Percentiles rank a stretch among this genome's conserved stretches.
Evolutionary conservation across 2,888 invertebrate species (phyloP).

Genomic region (Tricholauxania praeusta): DNA sequence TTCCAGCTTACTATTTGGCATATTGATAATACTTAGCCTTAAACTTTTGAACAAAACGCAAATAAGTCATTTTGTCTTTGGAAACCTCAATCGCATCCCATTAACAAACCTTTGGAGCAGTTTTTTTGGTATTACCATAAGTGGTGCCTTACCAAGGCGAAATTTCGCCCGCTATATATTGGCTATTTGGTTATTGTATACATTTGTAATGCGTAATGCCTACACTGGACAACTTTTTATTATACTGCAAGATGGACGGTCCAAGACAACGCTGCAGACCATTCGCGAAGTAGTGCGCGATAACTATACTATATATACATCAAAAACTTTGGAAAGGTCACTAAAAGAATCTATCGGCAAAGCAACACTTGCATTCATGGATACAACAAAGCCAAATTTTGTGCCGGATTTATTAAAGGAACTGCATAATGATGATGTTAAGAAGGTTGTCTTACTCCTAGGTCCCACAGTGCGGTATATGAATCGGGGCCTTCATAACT

Average conservation of each 20-base stretch:
- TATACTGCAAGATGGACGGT: constrained; percentile 59
- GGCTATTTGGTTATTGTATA: constrained; percentile 56
- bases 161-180: constrained; percentile 63
- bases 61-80: constrained; percentile 53
- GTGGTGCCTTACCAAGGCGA: constrained; percentile 50
- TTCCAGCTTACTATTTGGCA: constrained; percentile 48
- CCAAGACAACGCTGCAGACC: constrained; percentile 46
- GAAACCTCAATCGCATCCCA: constrained; percentile 53
- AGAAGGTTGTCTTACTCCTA: constrained; percentile 45
- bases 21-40: constrained; percentile 49
- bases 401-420: background rate
- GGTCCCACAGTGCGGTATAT: constrained; percentile 47
- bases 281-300: constrained; percentile 52
- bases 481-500: constrained; percentile 44
- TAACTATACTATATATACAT: constrained; percentile 51
- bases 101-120: constrained; percentile 53
- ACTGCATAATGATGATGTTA: constrained; percentile 29
- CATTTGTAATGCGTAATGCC: constrained; percentile 57
- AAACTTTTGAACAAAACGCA: constrained; percentile 45
- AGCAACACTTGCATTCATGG: constrained; percentile 28
- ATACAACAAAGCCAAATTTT: constrained; percentile 26
- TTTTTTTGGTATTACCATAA: constrained; percentile 54
- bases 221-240: constrained; percentile 59
- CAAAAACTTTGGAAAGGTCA: constrained; percentile 45
- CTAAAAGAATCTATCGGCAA: constrained; percentile 35